Evolutionary conservation across 2,113 vertebrate species (phyloP).

Genomic region (Athene noctua): DNA sequence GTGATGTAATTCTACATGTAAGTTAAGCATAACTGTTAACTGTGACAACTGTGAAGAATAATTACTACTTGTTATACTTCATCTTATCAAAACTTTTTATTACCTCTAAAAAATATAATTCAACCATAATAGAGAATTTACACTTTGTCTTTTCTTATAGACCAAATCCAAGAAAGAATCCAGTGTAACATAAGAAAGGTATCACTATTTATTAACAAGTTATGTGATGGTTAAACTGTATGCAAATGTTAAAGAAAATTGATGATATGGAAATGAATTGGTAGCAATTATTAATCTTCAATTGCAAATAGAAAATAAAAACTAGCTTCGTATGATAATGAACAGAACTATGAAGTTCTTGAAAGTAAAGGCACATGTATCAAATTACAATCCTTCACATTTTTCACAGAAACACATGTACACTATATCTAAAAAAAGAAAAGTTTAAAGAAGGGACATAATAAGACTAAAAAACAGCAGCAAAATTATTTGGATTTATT

Average conservation of each 20-base stretch:
- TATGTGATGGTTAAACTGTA: neutral
- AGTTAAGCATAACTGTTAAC: neutral
- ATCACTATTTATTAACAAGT: neutral
- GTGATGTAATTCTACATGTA: neutral
- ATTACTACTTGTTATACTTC: neutral
- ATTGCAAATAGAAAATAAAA: neutral
- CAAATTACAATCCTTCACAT: neutral
- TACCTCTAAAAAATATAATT: neutral
- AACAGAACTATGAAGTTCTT: neutral
- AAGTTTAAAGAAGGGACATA: neutral
- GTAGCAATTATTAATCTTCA: neutral
- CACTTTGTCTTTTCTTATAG: neutral
- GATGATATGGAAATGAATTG: neutral
- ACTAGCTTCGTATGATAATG: neutral
- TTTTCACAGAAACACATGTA: neutral
- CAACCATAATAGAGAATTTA: neutral
- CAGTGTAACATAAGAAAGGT: neutral
- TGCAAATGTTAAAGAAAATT: slow-evolving; percentile 4
- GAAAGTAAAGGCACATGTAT: neutral
- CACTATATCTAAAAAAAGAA: neutral
- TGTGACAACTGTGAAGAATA: neutral
- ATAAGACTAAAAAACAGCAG: neutral
- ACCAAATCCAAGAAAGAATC: neutral
- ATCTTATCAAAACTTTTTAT: neutral
- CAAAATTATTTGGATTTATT: neutral